A percentile compares a stretch with the other conserved stretches of the same genome.
Evolutionary conservation across 2,888 invertebrate species (phyloP).

Genomic region (Chalcis sispes): DNA sequence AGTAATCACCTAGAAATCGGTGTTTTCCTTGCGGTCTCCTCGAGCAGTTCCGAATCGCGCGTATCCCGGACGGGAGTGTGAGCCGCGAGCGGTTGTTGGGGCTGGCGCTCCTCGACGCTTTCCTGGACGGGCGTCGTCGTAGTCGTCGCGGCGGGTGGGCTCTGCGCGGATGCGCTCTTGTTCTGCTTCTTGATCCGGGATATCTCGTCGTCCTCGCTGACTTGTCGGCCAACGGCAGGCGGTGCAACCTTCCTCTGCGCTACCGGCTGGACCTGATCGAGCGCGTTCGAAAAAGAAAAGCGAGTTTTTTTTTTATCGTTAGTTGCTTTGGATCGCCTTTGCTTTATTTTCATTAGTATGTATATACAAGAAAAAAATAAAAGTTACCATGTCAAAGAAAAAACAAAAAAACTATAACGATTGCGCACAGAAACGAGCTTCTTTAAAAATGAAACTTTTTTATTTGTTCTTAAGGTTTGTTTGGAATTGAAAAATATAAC

Average conservation of each 20-base stretch:
- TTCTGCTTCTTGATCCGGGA: slow-evolving; percentile 91
- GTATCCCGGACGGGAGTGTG: not conserved
- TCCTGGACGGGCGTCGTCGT: slow-evolving; percentile 75
- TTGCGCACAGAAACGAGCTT: slow-evolving; percentile 5
- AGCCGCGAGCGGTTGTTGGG: slow-evolving; percentile 55
- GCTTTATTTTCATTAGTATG: no score
- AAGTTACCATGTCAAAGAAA: slow-evolving; percentile 26
- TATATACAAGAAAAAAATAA: not conserved
- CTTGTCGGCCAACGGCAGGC: slow-evolving; percentile 83
- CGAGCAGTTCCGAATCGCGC: slow-evolving; percentile 30
- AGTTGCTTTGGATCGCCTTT: not conserved
- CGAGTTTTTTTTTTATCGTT: not conserved
- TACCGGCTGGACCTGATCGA: slow-evolving; percentile 47
- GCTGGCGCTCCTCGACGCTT: slow-evolving; percentile 76
- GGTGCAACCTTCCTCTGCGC: slow-evolving; percentile 57
- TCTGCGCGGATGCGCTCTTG: slow-evolving; percentile 81
- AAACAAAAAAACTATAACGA: slow-evolving; percentile 13
- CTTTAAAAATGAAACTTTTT: not conserved
- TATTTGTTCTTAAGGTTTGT: not conserved
- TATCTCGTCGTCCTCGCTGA: slow-evolving; percentile 94
- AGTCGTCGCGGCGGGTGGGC: slow-evolving; percentile 70
- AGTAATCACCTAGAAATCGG: slow-evolving; percentile 78
- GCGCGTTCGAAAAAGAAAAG: not conserved
- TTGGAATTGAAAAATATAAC: no score
- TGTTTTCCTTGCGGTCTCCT: slow-evolving; percentile 75